Evolutionary conservation across 2,113 vertebrate genomes (phyloP), one percentile per base, ranked within the genome.

Genomic region (Oncorhynchus keta): DNA sequence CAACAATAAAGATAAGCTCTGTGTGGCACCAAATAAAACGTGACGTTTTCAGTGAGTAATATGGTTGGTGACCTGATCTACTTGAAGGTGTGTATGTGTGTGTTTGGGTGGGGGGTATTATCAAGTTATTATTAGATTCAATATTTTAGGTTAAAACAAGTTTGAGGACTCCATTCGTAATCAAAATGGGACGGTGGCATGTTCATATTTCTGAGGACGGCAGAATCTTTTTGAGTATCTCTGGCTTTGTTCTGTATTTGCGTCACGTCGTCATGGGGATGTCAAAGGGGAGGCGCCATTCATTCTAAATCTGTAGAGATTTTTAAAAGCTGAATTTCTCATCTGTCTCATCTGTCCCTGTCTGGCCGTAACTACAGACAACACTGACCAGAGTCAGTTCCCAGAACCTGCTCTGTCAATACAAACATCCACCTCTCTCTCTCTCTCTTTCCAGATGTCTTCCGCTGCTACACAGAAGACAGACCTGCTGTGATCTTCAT

Each of bases 381-480:
- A 75, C 73, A 70, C 68, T 77, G 57, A 74, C 39, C 65, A 69
- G 49, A 79, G 62, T 4, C 48, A 65, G 3, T 30, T 72, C 78
- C 66, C 73, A 76, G 71, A 83, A 81, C 51, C 20, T 20, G 3
- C 51, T 80, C 74, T 51, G 78, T 66, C 70, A 79, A 79, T 48
- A 77, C 55, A 77, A 78, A 76, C 66, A 75, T 69, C 48, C 61
- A 66, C 64, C 45, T 75, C 13, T 48, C 45, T 75, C 35, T n/a
- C 30, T 77, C 76, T 28, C 26, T 28, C 2, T 28, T 81, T 79
- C 68, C 82, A 86, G 78, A 84, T 81, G 74, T 75, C 68, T 48
- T 78, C 76, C 48, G 45, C 51, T 26, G 64, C 59, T 22, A 61
- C 79, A 55, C 32, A 76, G 74, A 75, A 18, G 51, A 55, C 68